These are phyloP conservation scores for Sepioteuthis lessoniana DNA, from an alignment of 2,888 invertebrate species.

Conservation along the genomic window DNA sequence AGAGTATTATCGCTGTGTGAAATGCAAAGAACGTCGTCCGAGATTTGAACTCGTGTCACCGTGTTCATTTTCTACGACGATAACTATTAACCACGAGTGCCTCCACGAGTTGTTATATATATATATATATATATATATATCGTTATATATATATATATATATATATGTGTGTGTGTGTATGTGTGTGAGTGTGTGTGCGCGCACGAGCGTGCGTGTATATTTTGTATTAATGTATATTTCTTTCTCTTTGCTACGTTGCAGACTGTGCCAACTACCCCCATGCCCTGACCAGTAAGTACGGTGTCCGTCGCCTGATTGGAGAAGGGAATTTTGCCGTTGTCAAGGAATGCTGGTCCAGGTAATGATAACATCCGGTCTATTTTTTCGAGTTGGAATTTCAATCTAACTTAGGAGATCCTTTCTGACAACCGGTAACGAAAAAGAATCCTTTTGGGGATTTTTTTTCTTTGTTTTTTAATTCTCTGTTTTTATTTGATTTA, in stretches of 20 bases:
- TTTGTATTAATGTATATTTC: background rate
- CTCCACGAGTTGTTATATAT: no score
- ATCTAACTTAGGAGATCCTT: no score
- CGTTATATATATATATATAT: background rate
- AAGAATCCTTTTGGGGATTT: no score
- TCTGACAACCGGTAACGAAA: no score
- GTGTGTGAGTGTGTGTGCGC: background rate
- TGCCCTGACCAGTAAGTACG: constrained; percentile 77
- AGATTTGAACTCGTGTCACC: no score
- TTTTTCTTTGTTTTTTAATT: no score
- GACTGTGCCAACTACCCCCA: background rate
- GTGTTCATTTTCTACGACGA: no score
- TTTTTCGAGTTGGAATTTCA: no score
- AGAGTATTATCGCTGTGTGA: no score
- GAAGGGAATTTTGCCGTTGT: constrained; percentile 98
- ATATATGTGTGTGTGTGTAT: background rate
- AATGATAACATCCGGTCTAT: constrained; percentile 55
- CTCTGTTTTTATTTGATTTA: no score
- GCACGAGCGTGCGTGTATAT: background rate
- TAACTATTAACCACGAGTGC: no score
- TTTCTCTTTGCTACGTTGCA: background rate
- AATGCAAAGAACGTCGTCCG: no score
- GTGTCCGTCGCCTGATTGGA: constrained; percentile 88
- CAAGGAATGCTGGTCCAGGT: constrained; percentile 83
- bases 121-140: constrained; percentile 44